Evolutionary conservation across 2,113 vertebrate species (phyloP).

Genomic region (Felis chaus): DNA sequence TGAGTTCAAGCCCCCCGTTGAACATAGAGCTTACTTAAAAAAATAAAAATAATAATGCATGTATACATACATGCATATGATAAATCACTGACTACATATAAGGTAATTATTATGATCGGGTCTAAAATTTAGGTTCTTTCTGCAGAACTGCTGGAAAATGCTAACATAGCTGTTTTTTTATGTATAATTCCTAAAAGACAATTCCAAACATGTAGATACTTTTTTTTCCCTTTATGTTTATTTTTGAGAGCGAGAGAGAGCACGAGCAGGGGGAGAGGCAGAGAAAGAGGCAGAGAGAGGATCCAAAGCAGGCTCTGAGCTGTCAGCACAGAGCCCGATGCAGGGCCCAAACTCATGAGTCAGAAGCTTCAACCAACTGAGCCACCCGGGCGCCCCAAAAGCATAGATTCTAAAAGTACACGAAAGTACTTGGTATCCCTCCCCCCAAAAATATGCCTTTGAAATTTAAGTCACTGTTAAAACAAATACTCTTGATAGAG

Average conservation of each 20-base stretch:
- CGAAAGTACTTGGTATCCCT: background rate
- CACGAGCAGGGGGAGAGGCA: too few relatives aligned
- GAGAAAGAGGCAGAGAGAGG: too few relatives aligned
- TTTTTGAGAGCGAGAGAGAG: too few relatives aligned
- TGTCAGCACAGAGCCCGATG: too few relatives aligned
- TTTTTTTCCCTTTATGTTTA: too few relatives aligned
- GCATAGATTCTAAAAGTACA: background rate
- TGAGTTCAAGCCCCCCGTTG: background rate
- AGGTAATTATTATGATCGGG: background rate
- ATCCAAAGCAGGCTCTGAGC: too few relatives aligned
- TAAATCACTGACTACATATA: background rate
- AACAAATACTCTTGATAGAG: background rate
- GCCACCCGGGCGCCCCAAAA: background rate
- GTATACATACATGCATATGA: background rate
- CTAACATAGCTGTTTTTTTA: background rate
- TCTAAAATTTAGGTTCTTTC: constrained; percentile 16
- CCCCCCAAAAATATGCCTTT: background rate
- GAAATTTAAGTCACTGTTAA: background rate
- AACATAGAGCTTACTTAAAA: background rate
- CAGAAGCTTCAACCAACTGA: too few relatives aligned
- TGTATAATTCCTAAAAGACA: background rate
- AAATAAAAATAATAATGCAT: background rate
- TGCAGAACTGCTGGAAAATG: background rate
- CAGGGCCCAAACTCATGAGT: too few relatives aligned
- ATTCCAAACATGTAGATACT: constrained; percentile 32